Evolutionary conservation across 2,797 vertebrate genomes (phyloP).

Genomic region (Erethizon dorsatum): DNA sequence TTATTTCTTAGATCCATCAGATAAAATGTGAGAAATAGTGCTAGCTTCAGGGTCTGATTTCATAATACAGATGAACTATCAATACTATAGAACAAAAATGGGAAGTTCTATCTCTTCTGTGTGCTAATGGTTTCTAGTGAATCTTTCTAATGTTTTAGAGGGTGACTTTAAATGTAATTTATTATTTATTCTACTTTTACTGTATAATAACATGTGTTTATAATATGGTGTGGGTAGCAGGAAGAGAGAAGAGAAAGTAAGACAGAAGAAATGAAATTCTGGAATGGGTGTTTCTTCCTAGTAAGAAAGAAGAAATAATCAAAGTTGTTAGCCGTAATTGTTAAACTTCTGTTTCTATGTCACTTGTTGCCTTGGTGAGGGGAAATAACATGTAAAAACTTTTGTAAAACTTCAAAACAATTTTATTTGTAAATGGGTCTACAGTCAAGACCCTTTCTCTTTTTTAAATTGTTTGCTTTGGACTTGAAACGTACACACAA

Average conservation of each 20-base stretch:
- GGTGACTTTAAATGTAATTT: constrained; percentile 28
- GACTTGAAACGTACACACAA: constrained; percentile 62
- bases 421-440: constrained; percentile 52
- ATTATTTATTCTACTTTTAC: constrained; percentile 17
- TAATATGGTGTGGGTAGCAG: neutral
- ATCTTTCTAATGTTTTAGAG: constrained; percentile 57
- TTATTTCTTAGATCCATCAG: constrained; percentile 50
- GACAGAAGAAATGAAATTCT: neutral
- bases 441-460: constrained; percentile 26
- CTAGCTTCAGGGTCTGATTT: constrained; percentile 37
- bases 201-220: neutral
- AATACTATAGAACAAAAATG: constrained; percentile 47
- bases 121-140: neutral
- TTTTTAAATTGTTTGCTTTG: constrained; percentile 59
- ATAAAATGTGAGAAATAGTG: constrained; percentile 45
- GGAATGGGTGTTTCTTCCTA: neutral
- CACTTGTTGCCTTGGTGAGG: constrained; percentile 11
- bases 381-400: neutral
- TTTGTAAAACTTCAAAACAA: constrained; percentile 44
- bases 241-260: neutral
- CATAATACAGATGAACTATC: constrained; percentile 34
- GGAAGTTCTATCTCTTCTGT: neutral
- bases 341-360: constrained; percentile 15
- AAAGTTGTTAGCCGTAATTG: constrained; percentile 39
- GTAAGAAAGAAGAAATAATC: constrained; percentile 34